These are phyloP conservation scores for Globodera rostochiensis DNA, from an alignment of 1,140 invertebrate genomes.

Conservation along the genomic window DNA sequence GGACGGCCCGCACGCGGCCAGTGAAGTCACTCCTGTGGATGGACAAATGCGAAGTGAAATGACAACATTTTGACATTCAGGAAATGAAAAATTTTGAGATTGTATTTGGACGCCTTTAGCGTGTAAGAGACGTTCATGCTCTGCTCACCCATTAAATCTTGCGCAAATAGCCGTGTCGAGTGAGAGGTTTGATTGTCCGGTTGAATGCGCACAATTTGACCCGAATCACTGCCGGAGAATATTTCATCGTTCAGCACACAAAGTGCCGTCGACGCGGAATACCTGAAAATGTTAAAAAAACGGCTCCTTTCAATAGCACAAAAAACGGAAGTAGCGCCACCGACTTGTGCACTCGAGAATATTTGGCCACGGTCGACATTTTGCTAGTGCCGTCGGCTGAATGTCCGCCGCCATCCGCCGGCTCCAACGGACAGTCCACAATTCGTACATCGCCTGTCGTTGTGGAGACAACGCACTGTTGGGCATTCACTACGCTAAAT, in stretches of 20 bases:
- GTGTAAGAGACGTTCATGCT: too few relatives aligned
- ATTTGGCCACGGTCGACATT: slow-evolving; percentile 12
- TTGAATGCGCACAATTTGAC: slow-evolving; percentile 29
- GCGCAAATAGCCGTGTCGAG: slow-evolving; percentile 15
- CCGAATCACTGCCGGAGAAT: slow-evolving; percentile 32
- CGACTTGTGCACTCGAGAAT: slow-evolving; percentile 21
- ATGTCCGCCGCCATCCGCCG: background rate
- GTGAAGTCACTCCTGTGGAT: slow-evolving; percentile 16
- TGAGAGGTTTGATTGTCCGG: slow-evolving; percentile 7
- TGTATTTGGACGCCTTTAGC: too few relatives aligned
- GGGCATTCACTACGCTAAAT: slow-evolving; percentile 10
- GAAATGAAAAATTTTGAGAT: too few relatives aligned
- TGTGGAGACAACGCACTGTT: slow-evolving; percentile 23
- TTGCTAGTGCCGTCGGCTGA: background rate
- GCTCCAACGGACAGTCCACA: slow-evolving; percentile 6
- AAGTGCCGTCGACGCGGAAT: slow-evolving; percentile 28
- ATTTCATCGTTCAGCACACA: slow-evolving; percentile 30
- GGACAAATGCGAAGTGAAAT: background rate
- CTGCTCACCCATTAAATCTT: slow-evolving; percentile 12
- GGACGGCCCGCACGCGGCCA: slow-evolving; percentile 8
- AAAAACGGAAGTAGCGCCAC: too few relatives aligned
- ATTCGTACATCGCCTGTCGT: slow-evolving; percentile 18
- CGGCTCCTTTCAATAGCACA: background rate
- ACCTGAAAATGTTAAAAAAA: background rate
- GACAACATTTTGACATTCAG: background rate